phyloP scores from a whole-genome alignment of 2,888 invertebrate species.

The Nematopogon swammerdamellus region DNA sequence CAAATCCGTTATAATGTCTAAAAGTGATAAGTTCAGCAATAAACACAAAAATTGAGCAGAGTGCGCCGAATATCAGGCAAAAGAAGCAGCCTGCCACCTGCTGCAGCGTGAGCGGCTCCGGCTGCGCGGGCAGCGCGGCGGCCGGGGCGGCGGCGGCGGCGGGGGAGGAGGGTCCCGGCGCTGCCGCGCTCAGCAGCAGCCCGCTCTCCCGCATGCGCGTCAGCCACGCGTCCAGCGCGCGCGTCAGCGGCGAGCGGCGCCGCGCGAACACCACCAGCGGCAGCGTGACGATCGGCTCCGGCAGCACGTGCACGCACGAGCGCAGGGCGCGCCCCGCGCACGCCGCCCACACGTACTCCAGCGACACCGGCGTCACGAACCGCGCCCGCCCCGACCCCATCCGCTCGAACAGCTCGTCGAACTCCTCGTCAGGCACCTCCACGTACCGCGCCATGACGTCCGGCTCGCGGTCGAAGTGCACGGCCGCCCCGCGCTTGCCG shows the following conservation, averaged over 20 bases:
- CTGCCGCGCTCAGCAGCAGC: too few relatives aligned
- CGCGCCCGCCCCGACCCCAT: conserved; percentile 24
- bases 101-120: conserved; percentile 24
- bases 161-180: conserved; percentile 8
- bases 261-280: conserved; percentile 35
- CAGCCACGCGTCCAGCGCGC: conserved; percentile 23
- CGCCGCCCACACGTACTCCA: conserved; percentile 31
- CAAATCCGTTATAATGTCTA: too few relatives aligned
- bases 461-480: conserved; percentile 32
- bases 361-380: conserved; percentile 30
- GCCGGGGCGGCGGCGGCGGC: conserved; percentile 14
- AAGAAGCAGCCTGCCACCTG: conserved; percentile 29
- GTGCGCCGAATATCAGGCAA: conserved; percentile 23
- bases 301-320: conserved; percentile 30
- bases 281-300: conserved; percentile 31
- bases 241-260: conserved; percentile 26
- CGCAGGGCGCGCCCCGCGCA: conserved; percentile 19
- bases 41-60: conserved; percentile 22
- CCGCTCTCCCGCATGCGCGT: conserved; percentile 32
- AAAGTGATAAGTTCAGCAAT: conserved; percentile 20
- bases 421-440: conserved; percentile 25
- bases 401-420: conserved; percentile 24
- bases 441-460: conserved; percentile 24
- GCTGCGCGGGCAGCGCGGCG: conserved; percentile 19
- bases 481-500: conserved; percentile 26